These are phyloP conservation scores for Nematostella vectensis DNA, from an alignment of 92 coral and sea anemone species.

Conservation along the genomic window DNA sequence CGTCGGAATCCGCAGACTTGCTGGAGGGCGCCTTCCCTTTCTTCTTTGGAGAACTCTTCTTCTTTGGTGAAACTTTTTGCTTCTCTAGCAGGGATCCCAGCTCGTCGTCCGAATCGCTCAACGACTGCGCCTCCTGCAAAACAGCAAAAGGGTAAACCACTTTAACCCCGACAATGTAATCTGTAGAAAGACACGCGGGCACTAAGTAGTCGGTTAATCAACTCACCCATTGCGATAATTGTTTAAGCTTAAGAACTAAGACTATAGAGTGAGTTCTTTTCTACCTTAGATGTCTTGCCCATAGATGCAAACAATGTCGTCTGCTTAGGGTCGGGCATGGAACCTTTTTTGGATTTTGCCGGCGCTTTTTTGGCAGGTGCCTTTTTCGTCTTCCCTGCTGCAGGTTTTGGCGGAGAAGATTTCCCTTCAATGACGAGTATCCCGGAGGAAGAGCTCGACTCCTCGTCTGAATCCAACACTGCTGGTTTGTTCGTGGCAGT, in stretches of 20 bases:
- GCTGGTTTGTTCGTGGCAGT: too few relatives aligned
- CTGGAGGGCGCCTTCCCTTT: not conserved
- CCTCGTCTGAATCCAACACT: conserved; percentile 2
- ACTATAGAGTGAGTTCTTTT: too few relatives aligned
- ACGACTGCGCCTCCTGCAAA: too few relatives aligned
- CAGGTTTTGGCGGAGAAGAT: conserved; percentile 3
- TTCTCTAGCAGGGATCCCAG: conserved; percentile 11
- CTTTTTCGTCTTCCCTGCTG: not conserved
- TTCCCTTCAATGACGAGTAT: conserved; percentile 7
- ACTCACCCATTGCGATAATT: too few relatives aligned
- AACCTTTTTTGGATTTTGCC: not conserved
- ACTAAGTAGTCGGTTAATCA: too few relatives aligned
- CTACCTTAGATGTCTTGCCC: conserved; percentile 13
- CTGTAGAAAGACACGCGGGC: too few relatives aligned
- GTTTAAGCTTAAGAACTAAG: too few relatives aligned
- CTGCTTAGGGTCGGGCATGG: conserved; percentile 7
- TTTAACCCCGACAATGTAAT: too few relatives aligned
- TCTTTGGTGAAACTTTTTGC: conserved; percentile 3
- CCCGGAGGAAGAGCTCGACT: conserved; percentile 9
- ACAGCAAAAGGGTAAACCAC: too few relatives aligned
- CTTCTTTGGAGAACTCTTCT: not conserved
- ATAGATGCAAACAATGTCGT: conserved; percentile 9
- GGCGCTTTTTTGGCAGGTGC: conserved; percentile 11
- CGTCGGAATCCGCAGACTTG: not conserved
- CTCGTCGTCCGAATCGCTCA: conserved; percentile 29